Evolutionary conservation across 2,113 vertebrate genomes (phyloP), one percentile per base, ranked within the genome.

Genomic region (Zootoca vivipara): DNA sequence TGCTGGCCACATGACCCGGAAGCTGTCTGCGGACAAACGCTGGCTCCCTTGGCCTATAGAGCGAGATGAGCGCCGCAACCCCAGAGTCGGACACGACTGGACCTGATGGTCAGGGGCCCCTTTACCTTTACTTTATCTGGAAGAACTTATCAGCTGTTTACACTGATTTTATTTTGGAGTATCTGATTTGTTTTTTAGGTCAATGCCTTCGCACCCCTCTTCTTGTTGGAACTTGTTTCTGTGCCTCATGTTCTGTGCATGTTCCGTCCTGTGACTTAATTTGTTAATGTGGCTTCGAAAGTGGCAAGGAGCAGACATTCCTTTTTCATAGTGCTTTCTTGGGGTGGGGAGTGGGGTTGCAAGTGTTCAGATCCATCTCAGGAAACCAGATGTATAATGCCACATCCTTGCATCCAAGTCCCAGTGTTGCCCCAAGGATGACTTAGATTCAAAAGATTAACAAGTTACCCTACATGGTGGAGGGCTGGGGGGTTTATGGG

Each of bases 281-380:
- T 74, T 38, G 62, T 24, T 85, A 67, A 28, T 42, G 28, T 84
- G 12, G 18, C 79, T 38, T 40, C 79, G 20, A 24, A 12, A 62
- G 69, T 52, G 30, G 16, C 35, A 40, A n/a, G 28, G 22, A 75
- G 26, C 26, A 42, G 10, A 30, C 7, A 67, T 28, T 77, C 22
- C 40, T 33, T 22, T 22, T 62, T 62, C 33, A 62, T 72, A 7
- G 9, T n/a, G 22, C 40, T 46, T 8, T 9, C 52, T 42, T 9
- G 8, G 18, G 12, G 46, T 52, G 9, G 46, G 46, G 20, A 69
- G 38, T 52, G 6, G 8, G 8, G 38, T 56, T 89, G 75, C 83
- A 87, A 82, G 89, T 88, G 77, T 89, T 88, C 20, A 0, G 7
- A 35, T 70, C 72, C 69, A 9, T 90, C 91, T 88, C 86, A 91